Percentiles rank a stretch among this genome's conserved stretches.
These are phyloP conservation scores for Leptopilina myrica DNA, from an alignment of 2,888 invertebrate species.

Conservation along the genomic window DNA sequence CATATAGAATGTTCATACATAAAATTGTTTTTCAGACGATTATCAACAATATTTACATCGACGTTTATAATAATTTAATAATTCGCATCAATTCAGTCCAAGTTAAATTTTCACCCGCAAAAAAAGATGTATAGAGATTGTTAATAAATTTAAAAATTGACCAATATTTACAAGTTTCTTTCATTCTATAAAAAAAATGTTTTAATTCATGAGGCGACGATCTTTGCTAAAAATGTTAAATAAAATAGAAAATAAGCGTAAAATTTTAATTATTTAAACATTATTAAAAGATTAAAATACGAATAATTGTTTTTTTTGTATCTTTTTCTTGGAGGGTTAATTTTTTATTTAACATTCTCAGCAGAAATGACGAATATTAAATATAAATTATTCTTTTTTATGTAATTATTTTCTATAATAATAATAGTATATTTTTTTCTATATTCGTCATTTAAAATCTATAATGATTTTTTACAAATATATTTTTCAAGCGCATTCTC, in stretches of 20 bases:
- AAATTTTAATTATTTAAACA: no score
- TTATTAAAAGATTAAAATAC: no score
- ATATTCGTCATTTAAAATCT: slow-evolving; percentile 9
- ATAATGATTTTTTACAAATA: slow-evolving; percentile 3
- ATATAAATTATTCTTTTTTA: not conserved
- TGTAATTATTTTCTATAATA: no score
- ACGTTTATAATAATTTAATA: slow-evolving; percentile 23
- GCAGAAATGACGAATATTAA: not conserved
- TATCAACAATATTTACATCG: slow-evolving; percentile 15
- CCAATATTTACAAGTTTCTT: slow-evolving; percentile 19
- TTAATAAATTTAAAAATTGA: not conserved
- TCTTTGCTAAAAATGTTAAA: no score
- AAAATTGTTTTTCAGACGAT: not conserved
- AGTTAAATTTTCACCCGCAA: not conserved
- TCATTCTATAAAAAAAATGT: not conserved
- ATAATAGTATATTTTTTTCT: no score
- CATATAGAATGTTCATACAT: not conserved
- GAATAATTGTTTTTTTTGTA: no score
- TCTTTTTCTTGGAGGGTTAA: not conserved
- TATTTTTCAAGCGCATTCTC: not conserved
- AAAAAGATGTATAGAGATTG: not conserved
- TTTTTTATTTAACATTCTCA: not conserved
- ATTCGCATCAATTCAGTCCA: not conserved
- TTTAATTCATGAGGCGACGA: not conserved
- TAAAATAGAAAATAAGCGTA: no score